These are phyloP conservation scores for Neogobius melanostomus DNA, from an alignment of 2,113 vertebrate genomes.

Conservation along the genomic window DNA sequence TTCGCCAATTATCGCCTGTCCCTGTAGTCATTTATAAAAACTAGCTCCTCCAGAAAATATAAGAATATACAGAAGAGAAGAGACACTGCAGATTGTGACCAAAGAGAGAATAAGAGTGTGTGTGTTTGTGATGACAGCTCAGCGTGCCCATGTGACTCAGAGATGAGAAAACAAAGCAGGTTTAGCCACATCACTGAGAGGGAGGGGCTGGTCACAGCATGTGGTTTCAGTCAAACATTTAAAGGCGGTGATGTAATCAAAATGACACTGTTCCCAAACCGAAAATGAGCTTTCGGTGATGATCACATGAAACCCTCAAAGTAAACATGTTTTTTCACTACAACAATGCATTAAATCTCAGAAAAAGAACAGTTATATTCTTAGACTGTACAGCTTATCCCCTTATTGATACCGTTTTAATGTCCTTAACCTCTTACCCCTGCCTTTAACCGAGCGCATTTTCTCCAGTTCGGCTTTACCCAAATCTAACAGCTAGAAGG, in stretches of 20 bases:
- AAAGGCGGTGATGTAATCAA: background rate
- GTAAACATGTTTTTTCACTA: no score
- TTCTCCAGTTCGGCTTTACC: no score
- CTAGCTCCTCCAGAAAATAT: background rate
- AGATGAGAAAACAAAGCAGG: background rate
- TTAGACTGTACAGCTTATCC: no score
- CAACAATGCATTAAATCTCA: no score
- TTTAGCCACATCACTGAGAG: background rate
- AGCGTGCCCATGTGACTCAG: background rate
- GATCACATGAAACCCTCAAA: background rate
- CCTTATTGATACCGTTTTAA: no score
- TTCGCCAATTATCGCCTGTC: no score
- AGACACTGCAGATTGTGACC: background rate
- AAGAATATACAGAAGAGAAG: background rate
- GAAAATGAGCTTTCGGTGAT: no score
- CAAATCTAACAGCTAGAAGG: no score
- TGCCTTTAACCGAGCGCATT: no score
- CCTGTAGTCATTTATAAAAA: background rate
- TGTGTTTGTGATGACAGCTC: background rate
- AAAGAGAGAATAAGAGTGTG: background rate
- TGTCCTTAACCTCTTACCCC: no score
- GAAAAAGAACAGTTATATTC: no score
- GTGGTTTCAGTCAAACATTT: background rate
- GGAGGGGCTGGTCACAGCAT: background rate
- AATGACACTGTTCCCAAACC: background rate